Evolutionary conservation across 1,140 invertebrate genomes (phyloP), one percentile per base, ranked within the genome.

Genomic region (Saxidomus purpurata): DNA sequence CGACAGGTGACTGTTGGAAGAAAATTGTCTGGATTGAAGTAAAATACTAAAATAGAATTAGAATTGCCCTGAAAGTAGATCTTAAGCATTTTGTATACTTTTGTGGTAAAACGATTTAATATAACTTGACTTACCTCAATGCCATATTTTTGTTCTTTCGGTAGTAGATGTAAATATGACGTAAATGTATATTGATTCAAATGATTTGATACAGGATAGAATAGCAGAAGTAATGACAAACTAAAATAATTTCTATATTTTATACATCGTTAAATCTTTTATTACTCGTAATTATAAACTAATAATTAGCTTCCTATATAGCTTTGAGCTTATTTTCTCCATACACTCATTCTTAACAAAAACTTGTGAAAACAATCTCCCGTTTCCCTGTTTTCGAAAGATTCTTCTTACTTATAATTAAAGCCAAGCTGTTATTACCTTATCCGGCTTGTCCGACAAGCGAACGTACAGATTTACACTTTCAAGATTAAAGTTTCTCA

Each of bases 221-320:
- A 11, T 34, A 9, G 31, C 28, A 67, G 6, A 36, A 34, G 61
- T 4, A 8, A 36, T 67, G 25, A 34, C 25, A 34, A 34, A 8
- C 1, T 19, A 9, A 34, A 2, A 28, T 34, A 31, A 31, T 28
- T 67, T 67, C 28, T 67, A 31, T 67, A 67, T 28, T 28, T 34
- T 34, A 8, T 22, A 31, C 6, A 1, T 28, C 28, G 61, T 31
- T 11, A 9, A 31, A 31, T 31, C 1, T 67, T 11, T 3, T 11
- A 11, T 8, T 67, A 31, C 61, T 67, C 61, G 25, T 67, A 67
- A 67, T 67, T 67, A 67, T 67, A 8, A 67, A 67, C 25, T 67
- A 34, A 67, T 34, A 34, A n/a, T n/a, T n/a, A n/a, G n/a, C n/a
- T n/a, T n/a, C n/a, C n/a, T n/a, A n/a, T n/a, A n/a, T n/a, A n/a